phyloP scores from a whole-genome alignment of 2,797 vertebrate species.

The Semotilus atromaculatus region DNA sequence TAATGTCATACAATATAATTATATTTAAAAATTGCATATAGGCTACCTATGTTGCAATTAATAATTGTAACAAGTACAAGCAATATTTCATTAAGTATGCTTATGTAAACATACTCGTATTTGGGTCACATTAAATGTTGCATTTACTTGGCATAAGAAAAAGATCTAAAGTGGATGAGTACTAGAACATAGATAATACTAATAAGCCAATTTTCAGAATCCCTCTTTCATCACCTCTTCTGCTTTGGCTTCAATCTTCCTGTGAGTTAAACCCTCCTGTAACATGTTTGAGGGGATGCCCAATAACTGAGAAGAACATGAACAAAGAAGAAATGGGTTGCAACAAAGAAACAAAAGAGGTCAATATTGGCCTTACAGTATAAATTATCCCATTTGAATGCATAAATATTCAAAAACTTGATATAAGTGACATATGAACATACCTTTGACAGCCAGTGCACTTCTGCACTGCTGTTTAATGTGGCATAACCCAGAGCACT shows the following conservation, averaged over 20 bases:
- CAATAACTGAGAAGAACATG: slow-evolving; percentile 79
- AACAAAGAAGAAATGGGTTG: neutral
- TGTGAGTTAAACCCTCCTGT: slow-evolving; percentile 89
- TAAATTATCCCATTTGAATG: neutral
- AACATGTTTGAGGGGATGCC: slow-evolving; percentile 85
- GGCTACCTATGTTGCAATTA: neutral
- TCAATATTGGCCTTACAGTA: neutral
- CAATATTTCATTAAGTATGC: neutral
- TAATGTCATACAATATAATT: neutral
- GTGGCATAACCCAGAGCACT: slow-evolving; percentile 83
- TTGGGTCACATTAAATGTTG: neutral
- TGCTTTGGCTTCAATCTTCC: slow-evolving; percentile 91
- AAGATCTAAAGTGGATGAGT: neutral
- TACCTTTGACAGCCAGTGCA: slow-evolving; percentile 94
- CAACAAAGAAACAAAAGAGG: neutral
- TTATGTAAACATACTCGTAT: neutral
- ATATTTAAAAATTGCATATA: neutral
- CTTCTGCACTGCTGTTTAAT: slow-evolving; percentile 80
- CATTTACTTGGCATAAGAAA: neutral
- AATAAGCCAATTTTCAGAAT: neutral
- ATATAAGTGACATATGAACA: neutral
- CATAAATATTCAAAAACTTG: neutral
- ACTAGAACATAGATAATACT: neutral
- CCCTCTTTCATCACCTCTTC: slow-evolving; percentile 83
- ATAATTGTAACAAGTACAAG: neutral